These are phyloP conservation scores for Ditylenchus weischeri DNA, from an alignment of 2,888 invertebrate species.

Conservation along the genomic window DNA sequence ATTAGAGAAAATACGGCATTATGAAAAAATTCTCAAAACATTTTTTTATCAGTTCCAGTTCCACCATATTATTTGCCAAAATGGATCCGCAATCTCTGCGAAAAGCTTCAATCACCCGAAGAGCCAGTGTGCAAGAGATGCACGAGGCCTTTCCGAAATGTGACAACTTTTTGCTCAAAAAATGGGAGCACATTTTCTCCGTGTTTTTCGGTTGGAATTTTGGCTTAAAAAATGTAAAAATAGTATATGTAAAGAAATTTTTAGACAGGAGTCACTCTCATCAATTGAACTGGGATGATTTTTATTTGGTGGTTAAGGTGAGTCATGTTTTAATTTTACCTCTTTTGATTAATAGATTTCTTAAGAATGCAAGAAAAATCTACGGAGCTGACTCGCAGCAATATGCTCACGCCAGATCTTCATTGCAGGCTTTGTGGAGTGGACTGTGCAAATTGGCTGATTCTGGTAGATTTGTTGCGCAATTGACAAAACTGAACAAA, in stretches of 20 bases:
- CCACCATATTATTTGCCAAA: too few relatives aligned
- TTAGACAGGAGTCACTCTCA: conserved; percentile 51
- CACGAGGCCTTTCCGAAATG: conserved; percentile 4
- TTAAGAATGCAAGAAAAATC: conserved; percentile 56
- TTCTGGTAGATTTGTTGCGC: neutral
- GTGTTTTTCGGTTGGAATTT: conserved; percentile 51
- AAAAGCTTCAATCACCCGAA: neutral
- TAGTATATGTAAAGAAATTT: neutral
- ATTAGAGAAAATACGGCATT: too few relatives aligned
- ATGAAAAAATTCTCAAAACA: too few relatives aligned
- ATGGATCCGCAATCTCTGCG: too few relatives aligned
- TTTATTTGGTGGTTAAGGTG: conserved; percentile 56
- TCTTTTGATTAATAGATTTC: conserved; percentile 18
- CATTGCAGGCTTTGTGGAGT: conserved; percentile 53
- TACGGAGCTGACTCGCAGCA: conserved; percentile 57
- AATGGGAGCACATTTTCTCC: conserved; percentile 57
- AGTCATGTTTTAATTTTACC: conserved; percentile 2
- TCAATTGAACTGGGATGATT: conserved; percentile 56
- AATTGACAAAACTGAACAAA: too few relatives aligned
- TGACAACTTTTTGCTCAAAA: conserved; percentile 45
- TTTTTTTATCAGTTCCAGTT: too few relatives aligned
- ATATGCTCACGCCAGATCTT: conserved; percentile 46
- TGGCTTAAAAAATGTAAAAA: neutral
- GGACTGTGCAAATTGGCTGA: conserved; percentile 52
- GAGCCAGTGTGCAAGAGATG: conserved; percentile 5